These are phyloP conservation scores for Cotesia congregata DNA, from an alignment of 2,888 invertebrate species.

Conservation along the genomic window DNA sequence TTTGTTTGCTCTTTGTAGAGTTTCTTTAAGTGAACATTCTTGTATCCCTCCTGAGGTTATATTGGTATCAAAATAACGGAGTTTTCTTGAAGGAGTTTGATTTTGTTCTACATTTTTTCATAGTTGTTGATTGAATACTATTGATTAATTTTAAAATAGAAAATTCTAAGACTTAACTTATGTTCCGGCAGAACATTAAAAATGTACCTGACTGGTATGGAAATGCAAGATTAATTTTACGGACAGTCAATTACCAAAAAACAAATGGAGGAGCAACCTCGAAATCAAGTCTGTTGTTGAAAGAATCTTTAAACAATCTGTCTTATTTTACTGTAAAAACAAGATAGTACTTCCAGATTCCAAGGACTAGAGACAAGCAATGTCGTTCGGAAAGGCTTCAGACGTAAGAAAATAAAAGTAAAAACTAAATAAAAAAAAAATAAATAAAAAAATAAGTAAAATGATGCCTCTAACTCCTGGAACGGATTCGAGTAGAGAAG, in stretches of 20 bases:
- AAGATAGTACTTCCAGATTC: conserved; percentile 22
- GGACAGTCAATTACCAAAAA: background rate
- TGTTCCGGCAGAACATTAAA: no score
- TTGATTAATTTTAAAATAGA: no score
- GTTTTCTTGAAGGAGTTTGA: no score
- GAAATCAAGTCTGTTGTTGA: background rate
- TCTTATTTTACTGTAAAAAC: conserved; percentile 21
- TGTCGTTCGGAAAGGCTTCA: conserved; percentile 23
- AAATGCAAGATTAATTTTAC: background rate
- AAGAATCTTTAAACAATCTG: background rate
- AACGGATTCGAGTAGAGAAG: conserved; percentile 37
- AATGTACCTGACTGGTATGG: no score
- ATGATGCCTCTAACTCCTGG: conserved; percentile 32
- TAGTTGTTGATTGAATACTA: no score
- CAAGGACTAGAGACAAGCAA: conserved; percentile 17
- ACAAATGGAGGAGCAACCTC: background rate
- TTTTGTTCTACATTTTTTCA: no score
- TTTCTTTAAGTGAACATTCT: no score
- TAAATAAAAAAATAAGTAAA: conserved; percentile 18
- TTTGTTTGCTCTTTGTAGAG: no score
- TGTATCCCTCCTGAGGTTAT: no score
- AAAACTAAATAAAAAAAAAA: background rate
- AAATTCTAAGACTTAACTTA: no score
- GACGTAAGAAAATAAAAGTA: background rate
- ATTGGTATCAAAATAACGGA: no score